These are phyloP conservation scores for Coturnix japonica DNA, from an alignment of 2,113 vertebrate genomes.

Conservation along the genomic window DNA sequence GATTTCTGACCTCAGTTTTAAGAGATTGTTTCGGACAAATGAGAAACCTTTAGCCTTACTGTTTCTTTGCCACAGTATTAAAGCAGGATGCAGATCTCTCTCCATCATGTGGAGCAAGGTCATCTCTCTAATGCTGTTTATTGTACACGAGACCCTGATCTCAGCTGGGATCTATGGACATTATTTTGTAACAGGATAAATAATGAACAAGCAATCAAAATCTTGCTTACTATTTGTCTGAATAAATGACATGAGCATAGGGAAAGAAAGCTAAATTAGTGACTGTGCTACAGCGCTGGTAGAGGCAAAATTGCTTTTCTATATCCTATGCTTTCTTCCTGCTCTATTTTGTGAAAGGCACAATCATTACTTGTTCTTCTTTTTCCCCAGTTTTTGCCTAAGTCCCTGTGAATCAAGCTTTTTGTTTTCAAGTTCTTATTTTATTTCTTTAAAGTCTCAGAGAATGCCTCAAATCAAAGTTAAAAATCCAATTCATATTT, in stretches of 20 bases:
- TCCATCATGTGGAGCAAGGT: background rate
- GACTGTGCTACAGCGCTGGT: background rate
- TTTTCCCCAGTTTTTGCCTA: background rate
- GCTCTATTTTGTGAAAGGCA: background rate
- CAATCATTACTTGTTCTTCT: background rate
- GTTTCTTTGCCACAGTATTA: background rate
- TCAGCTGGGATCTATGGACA: background rate
- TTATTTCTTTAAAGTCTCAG: background rate
- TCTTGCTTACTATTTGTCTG: background rate
- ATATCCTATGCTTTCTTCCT: background rate
- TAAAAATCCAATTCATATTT: background rate
- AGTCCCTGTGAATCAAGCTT: background rate
- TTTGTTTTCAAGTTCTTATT: background rate
- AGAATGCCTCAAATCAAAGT: background rate
- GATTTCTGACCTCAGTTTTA: conserved; percentile 6
- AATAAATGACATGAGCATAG: background rate
- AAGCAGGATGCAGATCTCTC: background rate
- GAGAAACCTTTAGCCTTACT: background rate
- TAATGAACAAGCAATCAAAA: background rate
- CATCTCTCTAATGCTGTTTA: background rate
- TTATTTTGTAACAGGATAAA: background rate
- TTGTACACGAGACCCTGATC: fast-evolving
- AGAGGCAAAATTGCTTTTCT: background rate
- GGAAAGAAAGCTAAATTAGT: background rate
- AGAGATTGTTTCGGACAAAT: background rate